Percentiles rank a stretch among this genome's conserved stretches.
Evolutionary conservation across 2,113 vertebrate species (phyloP).

Genomic region (Chrysochloris asiatica): DNA sequence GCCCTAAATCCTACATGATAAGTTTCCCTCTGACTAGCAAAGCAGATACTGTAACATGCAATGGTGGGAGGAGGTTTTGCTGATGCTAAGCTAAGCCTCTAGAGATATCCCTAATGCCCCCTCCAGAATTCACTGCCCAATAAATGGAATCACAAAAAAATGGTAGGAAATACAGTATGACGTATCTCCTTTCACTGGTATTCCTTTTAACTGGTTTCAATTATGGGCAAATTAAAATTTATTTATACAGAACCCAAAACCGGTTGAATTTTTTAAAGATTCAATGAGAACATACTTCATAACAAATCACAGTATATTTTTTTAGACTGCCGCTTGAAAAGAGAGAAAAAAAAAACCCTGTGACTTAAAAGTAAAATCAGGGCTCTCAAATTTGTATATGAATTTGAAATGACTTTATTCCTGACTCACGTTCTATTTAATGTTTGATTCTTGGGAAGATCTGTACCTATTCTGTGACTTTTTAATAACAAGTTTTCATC

Average conservation of each 20-base stretch:
- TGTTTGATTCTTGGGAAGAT: constrained; percentile 75
- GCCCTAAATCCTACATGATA: constrained; percentile 83
- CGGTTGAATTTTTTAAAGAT: constrained; percentile 57
- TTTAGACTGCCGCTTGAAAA: constrained; percentile 48
- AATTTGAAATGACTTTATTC: constrained; percentile 74
- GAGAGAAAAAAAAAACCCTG: constrained; percentile 8
- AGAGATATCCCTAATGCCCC: constrained; percentile 79
- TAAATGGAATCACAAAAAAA: constrained; percentile 74
- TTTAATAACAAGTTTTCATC: constrained; percentile 79
- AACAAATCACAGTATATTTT: constrained; percentile 83
- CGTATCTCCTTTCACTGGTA: constrained; percentile 54
- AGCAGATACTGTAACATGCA: constrained; percentile 84
- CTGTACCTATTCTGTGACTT: constrained; percentile 65
- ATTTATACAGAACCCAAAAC: constrained; percentile 62
- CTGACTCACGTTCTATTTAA: constrained; percentile 65
- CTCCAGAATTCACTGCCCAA: constrained; percentile 80
- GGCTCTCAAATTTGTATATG: constrained; percentile 66
- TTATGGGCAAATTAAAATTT: constrained; percentile 78
- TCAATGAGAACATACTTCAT: constrained; percentile 79
- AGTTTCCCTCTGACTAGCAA: constrained; percentile 87
- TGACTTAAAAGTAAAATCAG: constrained; percentile 61
- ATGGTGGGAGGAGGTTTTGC: constrained; percentile 80
- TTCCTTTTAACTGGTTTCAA: constrained; percentile 55
- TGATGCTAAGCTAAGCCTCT: constrained; percentile 77
- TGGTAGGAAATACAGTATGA: constrained; percentile 79